Evolutionary conservation across 2,113 vertebrate genomes (phyloP).

Genomic region (Neopipo cinnamomea): DNA sequence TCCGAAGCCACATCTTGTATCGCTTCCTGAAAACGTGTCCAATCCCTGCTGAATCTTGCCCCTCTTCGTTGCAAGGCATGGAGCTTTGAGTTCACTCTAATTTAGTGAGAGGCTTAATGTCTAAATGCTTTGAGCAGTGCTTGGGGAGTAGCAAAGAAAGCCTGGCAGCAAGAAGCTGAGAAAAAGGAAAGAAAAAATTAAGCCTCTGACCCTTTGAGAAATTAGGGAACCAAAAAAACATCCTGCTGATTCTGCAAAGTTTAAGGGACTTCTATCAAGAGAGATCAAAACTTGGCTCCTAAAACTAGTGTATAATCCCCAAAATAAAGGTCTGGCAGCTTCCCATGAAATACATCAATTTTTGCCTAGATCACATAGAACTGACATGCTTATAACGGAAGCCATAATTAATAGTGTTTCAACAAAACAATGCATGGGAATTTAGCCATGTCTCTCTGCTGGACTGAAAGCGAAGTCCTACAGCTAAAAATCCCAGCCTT

Average conservation of each 20-base stretch:
- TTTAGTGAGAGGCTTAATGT: neutral
- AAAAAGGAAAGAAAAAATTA: neutral
- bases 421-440: constrained; percentile 17
- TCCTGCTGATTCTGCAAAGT: neutral
- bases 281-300: neutral
- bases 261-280: neutral
- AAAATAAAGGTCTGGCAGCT: constrained; percentile 4
- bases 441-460: neutral
- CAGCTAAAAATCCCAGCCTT: constrained; percentile 1
- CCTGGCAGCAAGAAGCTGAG: neutral
- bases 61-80: neutral
- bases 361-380: neutral
- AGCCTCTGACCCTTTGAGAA: neutral
- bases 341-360: neutral
- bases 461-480: neutral
- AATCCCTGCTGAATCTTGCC: neutral
- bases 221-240: neutral
- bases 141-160: constrained; percentile 10
- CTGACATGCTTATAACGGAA: neutral
- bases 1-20: neutral
- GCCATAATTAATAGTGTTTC: constrained; percentile 3
- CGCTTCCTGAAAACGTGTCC: neutral
- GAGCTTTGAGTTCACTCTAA: neutral
- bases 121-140: neutral
- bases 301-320: neutral